These are phyloP conservation scores for Diploscapter pachys DNA, from an alignment of 1,140 invertebrate genomes.

Conservation along the genomic window DNA sequence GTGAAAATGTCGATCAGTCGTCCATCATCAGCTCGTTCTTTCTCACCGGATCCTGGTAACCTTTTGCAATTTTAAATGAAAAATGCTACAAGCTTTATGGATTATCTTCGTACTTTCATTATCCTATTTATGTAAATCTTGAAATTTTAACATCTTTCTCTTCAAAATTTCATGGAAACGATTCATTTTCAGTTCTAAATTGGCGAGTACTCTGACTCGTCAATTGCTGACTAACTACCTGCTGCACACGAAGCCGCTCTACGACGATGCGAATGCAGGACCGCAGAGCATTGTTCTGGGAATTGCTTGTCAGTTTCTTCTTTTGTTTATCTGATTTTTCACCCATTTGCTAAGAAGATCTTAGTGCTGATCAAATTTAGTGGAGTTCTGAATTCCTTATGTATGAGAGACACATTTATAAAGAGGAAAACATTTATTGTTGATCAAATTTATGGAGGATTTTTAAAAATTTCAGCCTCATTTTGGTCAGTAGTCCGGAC, in stretches of 20 bases:
- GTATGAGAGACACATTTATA: no score
- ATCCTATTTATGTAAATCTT: not conserved
- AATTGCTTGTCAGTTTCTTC: constrained; percentile 69
- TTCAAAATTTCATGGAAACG: not conserved
- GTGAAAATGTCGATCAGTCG: constrained; percentile 44
- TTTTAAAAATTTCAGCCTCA: constrained; percentile 45
- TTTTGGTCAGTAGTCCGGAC: constrained; percentile 51
- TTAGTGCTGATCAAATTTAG: no score
- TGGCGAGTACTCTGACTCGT: constrained; percentile 72
- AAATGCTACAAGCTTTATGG: no score
- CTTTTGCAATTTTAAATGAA: not conserved
- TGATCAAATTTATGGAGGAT: no score
- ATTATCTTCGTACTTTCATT: not conserved
- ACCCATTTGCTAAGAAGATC: no score
- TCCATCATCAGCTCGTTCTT: constrained; percentile 67
- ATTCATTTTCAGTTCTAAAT: constrained; percentile 18
- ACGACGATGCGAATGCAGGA: constrained; percentile 60
- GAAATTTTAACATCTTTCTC: not conserved
- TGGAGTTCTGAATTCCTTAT: no score
- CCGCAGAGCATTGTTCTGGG: constrained; percentile 79
- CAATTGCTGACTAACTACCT: constrained; percentile 75
- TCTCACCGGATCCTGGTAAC: constrained; percentile 58
- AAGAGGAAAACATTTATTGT: no score
- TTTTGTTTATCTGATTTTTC: not conserved
- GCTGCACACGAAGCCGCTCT: constrained; percentile 71